phyloP scores from a whole-genome alignment of 2,113 vertebrate species.

The Lampris incognitus region DNA sequence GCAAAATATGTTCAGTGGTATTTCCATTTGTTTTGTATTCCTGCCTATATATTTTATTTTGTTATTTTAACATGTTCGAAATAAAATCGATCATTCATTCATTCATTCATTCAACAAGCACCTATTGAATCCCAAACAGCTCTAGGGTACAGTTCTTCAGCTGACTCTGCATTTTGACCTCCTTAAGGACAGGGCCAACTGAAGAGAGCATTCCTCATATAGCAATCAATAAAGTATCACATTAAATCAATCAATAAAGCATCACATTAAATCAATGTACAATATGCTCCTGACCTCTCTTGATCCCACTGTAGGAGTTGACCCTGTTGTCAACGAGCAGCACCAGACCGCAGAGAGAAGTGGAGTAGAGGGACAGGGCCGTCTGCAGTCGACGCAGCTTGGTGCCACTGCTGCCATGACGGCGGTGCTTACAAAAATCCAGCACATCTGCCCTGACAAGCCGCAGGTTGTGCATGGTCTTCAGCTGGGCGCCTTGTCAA shows the following conservation, averaged over 20 bases:
- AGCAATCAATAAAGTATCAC: background rate
- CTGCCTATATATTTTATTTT: no score
- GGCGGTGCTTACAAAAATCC: slow-evolving; percentile 95
- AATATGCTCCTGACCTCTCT: slow-evolving; percentile 86
- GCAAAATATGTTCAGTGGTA: no score
- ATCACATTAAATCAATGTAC: background rate
- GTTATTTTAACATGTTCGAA: no score
- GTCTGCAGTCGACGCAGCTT: slow-evolving; percentile 95
- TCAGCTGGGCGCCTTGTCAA: slow-evolving; percentile 92
- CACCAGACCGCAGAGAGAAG: slow-evolving; percentile 93
- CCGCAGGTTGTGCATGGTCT: slow-evolving; percentile 98
- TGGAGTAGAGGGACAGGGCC: slow-evolving; percentile 94
- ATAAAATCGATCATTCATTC: no score
- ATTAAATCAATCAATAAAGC: background rate
- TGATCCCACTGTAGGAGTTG: slow-evolving; percentile 97
- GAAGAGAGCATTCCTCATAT: background rate
- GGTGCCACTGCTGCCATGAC: slow-evolving; percentile 88
- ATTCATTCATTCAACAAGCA: no score
- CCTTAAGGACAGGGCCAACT: no score
- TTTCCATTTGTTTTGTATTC: no score
- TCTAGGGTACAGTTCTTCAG: no score
- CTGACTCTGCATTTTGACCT: no score
- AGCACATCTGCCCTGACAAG: slow-evolving; percentile 91
- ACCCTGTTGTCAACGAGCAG: slow-evolving; percentile 95
- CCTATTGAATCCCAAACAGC: no score